Conservation (phyloP, 2,797 vertebrate genomes). For the Staurois parvus region DNA sequence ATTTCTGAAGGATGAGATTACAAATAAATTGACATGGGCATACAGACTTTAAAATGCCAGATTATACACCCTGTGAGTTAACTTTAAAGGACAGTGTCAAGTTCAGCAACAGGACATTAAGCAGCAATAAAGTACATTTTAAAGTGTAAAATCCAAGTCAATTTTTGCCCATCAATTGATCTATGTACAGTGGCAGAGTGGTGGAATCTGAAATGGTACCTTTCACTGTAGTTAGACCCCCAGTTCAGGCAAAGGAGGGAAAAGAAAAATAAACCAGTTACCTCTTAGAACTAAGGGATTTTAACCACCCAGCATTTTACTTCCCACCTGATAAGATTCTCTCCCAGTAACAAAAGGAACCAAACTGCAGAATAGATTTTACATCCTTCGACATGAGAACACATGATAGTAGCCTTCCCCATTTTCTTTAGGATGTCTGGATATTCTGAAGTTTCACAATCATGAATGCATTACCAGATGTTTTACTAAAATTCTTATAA, state of each 20-base stretch:
- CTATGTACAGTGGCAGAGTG: constrained; percentile 49
- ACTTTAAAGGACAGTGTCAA: neutral
- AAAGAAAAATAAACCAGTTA: constrained; percentile 48
- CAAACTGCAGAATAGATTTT: neutral
- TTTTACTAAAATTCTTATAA: no score
- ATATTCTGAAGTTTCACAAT: neutral
- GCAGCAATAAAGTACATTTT: constrained; percentile 38
- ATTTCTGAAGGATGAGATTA: constrained; percentile 37
- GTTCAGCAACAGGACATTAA: constrained; percentile 11
- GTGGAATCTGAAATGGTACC: constrained; percentile 63
- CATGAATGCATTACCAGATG: no score
- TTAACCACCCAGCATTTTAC: constrained; percentile 17
- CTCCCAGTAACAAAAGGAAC: neutral
- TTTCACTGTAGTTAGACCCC: constrained; percentile 60
- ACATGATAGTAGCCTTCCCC: no score
- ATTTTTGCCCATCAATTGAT: constrained; percentile 48
- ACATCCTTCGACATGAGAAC: neutral
- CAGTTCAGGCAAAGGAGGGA: constrained; percentile 51
- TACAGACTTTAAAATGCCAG: constrained; percentile 51
- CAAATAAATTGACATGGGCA: constrained; percentile 41
- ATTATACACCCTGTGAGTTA: constrained; percentile 28
- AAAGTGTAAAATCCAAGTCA: constrained; percentile 54
- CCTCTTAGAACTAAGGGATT: constrained; percentile 44
- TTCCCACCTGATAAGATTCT: neutral
- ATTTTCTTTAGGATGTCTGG: no score